Evolutionary conservation across 2,797 vertebrate genomes (phyloP).

Genomic region (Coluber constrictor): DNA sequence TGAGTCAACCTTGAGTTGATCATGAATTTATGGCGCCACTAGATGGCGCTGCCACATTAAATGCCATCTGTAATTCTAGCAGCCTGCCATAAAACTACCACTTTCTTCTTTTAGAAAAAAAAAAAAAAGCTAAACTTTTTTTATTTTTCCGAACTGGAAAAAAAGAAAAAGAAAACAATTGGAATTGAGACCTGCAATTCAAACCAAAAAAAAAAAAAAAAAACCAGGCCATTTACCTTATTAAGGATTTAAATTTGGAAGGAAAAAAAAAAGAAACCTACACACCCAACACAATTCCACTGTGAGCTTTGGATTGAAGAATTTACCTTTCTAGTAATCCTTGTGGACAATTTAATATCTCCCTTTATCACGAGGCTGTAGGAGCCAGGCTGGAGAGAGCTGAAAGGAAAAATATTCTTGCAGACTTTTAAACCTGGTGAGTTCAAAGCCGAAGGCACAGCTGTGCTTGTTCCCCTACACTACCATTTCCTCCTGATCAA

Average conservation of each 20-base stretch:
- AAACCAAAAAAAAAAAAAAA: not conserved
- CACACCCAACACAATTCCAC: slow-evolving; percentile 8
- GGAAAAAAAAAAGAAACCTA: not conserved
- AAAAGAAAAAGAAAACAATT: slow-evolving; percentile 12
- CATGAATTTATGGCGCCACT: slow-evolving; percentile 31
- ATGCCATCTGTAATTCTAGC: not conserved
- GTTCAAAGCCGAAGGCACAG: slow-evolving; percentile 67
- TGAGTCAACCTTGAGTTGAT: not conserved
- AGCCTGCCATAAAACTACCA: not conserved
- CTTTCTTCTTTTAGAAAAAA: not conserved
- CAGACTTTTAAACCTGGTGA: slow-evolving; percentile 71
- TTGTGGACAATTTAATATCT: slow-evolving; percentile 57
- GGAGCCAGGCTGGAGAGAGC: slow-evolving; percentile 37
- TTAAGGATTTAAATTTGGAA: slow-evolving; percentile 32
- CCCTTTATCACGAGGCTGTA: slow-evolving; percentile 47
- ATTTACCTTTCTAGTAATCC: slow-evolving; percentile 47
- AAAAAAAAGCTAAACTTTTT: not conserved
- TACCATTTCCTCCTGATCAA: slow-evolving; percentile 58
- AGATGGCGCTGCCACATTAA: slow-evolving; percentile 62
- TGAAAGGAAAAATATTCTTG: slow-evolving; percentile 60
- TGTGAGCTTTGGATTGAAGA: slow-evolving; percentile 5
- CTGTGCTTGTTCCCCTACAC: slow-evolving; percentile 50
- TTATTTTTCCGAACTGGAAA: not conserved
- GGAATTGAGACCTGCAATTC: slow-evolving; percentile 6
- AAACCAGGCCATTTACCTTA: slow-evolving; percentile 39